Conservation (phyloP, 2,113 vertebrate species). For the Sardina pilchardus region DNA sequence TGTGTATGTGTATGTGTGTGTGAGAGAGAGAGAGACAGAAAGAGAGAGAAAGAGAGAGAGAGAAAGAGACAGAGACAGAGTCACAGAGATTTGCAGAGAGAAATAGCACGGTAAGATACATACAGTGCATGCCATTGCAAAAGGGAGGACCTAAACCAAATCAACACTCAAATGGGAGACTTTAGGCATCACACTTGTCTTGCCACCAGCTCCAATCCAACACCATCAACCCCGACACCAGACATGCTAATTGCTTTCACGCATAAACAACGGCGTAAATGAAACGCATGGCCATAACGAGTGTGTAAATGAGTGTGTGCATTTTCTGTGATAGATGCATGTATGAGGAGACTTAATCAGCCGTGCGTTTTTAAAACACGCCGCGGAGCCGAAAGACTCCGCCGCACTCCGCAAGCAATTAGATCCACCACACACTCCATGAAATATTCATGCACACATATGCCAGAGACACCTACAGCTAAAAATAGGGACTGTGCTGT, state of each 20-base stretch:
- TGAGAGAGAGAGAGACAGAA: background rate
- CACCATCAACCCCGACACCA: background rate
- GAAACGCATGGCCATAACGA: background rate
- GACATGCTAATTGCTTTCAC: background rate
- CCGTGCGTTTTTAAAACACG: slow-evolving; percentile 25
- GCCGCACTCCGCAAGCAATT: slow-evolving; percentile 22
- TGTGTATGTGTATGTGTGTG: background rate
- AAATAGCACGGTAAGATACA: background rate
- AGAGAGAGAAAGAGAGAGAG: background rate
- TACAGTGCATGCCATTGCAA: background rate
- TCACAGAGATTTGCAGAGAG: background rate
- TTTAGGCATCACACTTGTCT: background rate
- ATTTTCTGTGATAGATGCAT: slow-evolving; percentile 58
- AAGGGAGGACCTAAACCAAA: background rate
- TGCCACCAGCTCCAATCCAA: background rate
- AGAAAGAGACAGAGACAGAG: background rate
- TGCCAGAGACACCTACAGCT: slow-evolving; percentile 28
- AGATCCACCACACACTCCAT: slow-evolving; percentile 21
- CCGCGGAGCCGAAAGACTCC: background rate
- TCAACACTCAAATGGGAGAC: background rate
- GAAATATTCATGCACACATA: slow-evolving; percentile 42
- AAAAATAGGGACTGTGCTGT: background rate
- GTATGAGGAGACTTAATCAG: slow-evolving; percentile 1
- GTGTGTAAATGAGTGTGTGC: slow-evolving; percentile 24
- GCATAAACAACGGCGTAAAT: background rate